phyloP scores from a whole-genome alignment of 2,113 vertebrate genomes.

The Clarias magur region DNA sequence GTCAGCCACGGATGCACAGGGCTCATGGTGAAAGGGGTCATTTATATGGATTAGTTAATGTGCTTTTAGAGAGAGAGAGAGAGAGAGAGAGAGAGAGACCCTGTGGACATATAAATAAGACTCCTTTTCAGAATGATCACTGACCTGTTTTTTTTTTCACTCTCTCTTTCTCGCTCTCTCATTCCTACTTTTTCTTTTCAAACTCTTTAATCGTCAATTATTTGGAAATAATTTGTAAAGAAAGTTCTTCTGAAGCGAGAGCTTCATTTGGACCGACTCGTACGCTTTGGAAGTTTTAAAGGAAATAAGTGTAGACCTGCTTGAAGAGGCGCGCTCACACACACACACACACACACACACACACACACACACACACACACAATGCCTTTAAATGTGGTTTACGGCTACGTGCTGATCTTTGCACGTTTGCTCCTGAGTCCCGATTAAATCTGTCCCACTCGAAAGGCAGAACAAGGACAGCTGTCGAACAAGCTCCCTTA shows the following conservation, averaged over 20 bases:
- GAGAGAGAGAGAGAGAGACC: conserved; percentile 27
- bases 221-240: background rate
- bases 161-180: too few species aligned
- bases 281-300: background rate
- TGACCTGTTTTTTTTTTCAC: conserved; percentile 23
- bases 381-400: too few species aligned
- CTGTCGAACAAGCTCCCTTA: background rate
- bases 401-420: background rate
- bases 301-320: background rate
- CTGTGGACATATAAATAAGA: conserved; percentile 21
- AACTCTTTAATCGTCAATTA: background rate
- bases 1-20: conserved; percentile 40
- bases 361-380: too few species aligned
- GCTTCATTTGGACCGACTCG: background rate
- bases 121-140: conserved; percentile 38
- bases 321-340: background rate
- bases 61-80: conserved; percentile 24
- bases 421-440: background rate
- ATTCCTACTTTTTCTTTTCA: background rate
- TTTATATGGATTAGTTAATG: conserved; percentile 46
- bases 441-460: background rate
- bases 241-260: background rate
- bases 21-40: conserved; percentile 35
- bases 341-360: too few species aligned
- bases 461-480: background rate